Base-by-base conservation (phyloP, 2,888 invertebrate genomes). In the Apamea sordens region DNA sequence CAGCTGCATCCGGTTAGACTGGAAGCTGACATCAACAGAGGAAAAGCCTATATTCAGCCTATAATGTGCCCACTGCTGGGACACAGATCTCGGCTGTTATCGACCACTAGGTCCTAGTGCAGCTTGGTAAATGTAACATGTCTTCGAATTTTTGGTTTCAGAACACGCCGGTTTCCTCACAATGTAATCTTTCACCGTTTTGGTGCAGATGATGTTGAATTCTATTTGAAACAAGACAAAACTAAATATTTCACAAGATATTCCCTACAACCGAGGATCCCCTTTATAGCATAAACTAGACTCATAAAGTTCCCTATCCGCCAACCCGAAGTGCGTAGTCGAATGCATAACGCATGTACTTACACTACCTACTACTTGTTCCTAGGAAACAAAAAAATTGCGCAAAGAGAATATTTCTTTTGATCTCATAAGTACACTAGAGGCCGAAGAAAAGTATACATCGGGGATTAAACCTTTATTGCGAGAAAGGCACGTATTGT, bases 371-470 rank as follows among this genome's bases (percentile, higher is more conserved):
- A 73, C 71, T 65, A 72, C 65, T 77, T 68, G 68, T 50, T 78
- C 50, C 50, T n/a, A 75, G 69, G 73, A 84, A 81, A 87, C 78
- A 84, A 86, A 84, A 88, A 79, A 87, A 71, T 56, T 68, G 61
- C 36, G 81, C 78, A 87, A 73, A 71, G 67, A 79, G 79, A 86
- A 89, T 85, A 85, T 87, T 87, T 86, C 87, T 86, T 90, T 91
- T 91, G 91, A 91, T 89, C 86, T 89, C 85, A 82, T 86, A 90
- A 89, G 89, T 90, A 91, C 90, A 88, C 88, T 83, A 65, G 85
- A 84, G 90, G 86, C 87, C 86, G 64, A 84, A 73, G 63, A 75
- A 89, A 88, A 84, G 84, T 86, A 88, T 88, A 84, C 89, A 86
- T 64, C 64, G 84, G 89, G 89, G 88, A 89, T 89, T 88, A 85